Evolutionary conservation across 2,888 invertebrate genomes (phyloP).

Genomic region (Callyntrura guangdongensis): DNA sequence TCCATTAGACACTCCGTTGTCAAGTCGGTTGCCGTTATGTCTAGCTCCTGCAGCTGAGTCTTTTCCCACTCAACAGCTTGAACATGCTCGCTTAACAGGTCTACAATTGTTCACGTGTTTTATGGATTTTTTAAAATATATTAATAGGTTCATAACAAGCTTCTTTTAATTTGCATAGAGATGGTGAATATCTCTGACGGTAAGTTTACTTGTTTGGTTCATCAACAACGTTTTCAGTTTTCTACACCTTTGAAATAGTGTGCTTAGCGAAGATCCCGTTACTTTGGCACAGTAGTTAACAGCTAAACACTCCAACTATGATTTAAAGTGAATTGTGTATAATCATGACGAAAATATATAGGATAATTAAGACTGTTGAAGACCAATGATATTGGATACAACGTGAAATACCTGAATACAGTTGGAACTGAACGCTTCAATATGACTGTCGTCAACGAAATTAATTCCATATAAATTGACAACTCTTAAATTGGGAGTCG

Average conservation of each 20-base stretch:
- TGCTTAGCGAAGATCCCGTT: constrained; percentile 97
- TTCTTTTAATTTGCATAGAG: no score
- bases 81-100: constrained; percentile 95
- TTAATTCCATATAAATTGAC: constrained; percentile 99
- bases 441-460: constrained; percentile 99
- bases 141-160: no score
- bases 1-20: constrained; percentile 97
- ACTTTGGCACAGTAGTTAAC: constrained; percentile 99
- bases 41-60: constrained; percentile 96
- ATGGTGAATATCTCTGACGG: no score
- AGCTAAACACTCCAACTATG: constrained; percentile 94
- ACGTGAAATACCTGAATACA: constrained; percentile 92
- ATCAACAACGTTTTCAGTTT: constrained; percentile 96
- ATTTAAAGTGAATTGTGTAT: not conserved
- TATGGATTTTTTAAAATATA: no score
- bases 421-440: constrained; percentile 98
- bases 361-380: not conserved
- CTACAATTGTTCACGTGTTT: constrained; percentile 87
- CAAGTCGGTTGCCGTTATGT: constrained; percentile 98
- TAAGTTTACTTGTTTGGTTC: constrained; percentile 95
- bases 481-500: constrained; percentile 98
- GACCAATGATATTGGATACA: not conserved
- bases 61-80: constrained; percentile 99
- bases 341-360: no score
- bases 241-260: constrained; percentile 96